phyloP scores from a whole-genome alignment of 2,113 vertebrate genomes.

The Saccopteryx leptura region DNA sequence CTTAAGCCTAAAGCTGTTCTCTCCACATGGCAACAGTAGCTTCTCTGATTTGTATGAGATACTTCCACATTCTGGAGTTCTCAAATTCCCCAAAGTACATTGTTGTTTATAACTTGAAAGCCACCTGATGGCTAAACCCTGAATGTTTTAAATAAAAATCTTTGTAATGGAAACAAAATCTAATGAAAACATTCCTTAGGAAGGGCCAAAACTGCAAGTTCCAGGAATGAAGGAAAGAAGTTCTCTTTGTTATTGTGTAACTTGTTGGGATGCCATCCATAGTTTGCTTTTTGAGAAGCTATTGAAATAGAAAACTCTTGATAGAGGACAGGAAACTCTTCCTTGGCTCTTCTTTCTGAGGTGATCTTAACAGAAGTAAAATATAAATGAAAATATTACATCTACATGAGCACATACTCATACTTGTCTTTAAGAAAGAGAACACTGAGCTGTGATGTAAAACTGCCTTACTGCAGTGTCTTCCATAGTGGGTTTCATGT shows the following conservation, averaged over 20 bases:
- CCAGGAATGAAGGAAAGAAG: constrained; percentile 72
- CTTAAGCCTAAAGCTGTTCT: background rate
- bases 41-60: constrained; percentile 26
- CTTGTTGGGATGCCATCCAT: constrained; percentile 37
- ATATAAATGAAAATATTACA: constrained; percentile 5
- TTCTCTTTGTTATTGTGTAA: constrained; percentile 68
- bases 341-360: constrained; percentile 5
- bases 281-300: constrained; percentile 63
- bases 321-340: constrained; percentile 7
- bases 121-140: constrained; percentile 69
- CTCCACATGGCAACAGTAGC: background rate
- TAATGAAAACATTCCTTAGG: constrained; percentile 71
- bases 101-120: constrained; percentile 75
- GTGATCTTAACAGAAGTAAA: constrained; percentile 39
- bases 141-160: constrained; percentile 68
- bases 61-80: constrained; percentile 67
- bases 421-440: background rate
- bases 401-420: background rate
- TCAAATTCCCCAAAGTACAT: constrained; percentile 65
- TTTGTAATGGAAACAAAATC: constrained; percentile 74
- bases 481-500: background rate
- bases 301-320: constrained; percentile 51
- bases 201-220: constrained; percentile 67
- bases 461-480: background rate
- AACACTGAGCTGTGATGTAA: background rate